Evolutionary conservation across 2,888 invertebrate genomes (phyloP), one percentile per base, ranked within the genome.

Genomic region (Colletes collaris): DNA sequence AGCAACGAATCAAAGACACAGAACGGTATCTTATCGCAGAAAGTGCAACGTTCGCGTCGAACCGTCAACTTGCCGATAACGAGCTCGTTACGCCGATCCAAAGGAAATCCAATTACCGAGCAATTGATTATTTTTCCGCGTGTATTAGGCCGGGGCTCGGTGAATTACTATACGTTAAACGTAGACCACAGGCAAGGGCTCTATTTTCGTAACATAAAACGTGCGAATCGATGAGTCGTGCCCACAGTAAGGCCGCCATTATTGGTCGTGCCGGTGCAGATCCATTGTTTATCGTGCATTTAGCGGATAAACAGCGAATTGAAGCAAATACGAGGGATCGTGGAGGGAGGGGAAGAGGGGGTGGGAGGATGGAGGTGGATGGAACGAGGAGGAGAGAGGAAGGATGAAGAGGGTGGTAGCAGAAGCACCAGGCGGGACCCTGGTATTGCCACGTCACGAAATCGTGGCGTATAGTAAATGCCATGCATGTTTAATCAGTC

Each of bases 401-500:
- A 46, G 8, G 44, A 8, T 46, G 8, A 8, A 68, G 50, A 55
- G 60, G 65, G 64, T 63, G 63, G 35, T 27, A 53, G 64, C 16
- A 59, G 63, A 53, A 11, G 65, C 60, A 46, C 8, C 44, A 10
- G 44, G 3, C 8, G 13, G 55, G 64, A 62, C 79, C 55, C 68
- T 73, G 81, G 73, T 83, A 85, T 87, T 85, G 87, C 79, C 84
- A 79, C 87, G 86, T 89, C 88, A 88, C 89, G 88, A 85, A 88
- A 89, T 90, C 88, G 88, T 82, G 87, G 83, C 73, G 81, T 83
- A 81, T 80, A 86, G 86, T 87, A 88, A 90, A 89, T 89, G 88
- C 89, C 86, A 89, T 91, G 89, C 89, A 90, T 90, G 89, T 91
- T 91, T 91, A 90, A 91, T 91, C 90, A 89, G 89, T 86, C 85